A percentile compares a stretch with the other conserved stretches of the same genome.
Evolutionary conservation across 2,797 vertebrate species (phyloP).

Genomic region (Rhynchotus rufescens): DNA sequence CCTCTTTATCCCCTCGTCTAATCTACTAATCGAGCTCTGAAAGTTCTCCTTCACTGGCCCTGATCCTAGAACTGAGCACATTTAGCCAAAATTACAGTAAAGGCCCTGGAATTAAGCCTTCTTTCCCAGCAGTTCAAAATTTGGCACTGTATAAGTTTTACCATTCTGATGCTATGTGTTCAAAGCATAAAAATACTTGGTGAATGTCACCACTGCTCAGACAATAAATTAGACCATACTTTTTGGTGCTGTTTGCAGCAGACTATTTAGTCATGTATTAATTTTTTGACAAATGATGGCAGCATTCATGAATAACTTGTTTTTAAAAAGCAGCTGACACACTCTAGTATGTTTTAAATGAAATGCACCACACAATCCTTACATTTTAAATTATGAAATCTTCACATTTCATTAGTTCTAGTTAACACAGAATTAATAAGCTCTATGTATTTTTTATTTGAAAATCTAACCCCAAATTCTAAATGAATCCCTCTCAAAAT

Average conservation of each 20-base stretch:
- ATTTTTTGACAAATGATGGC: not conserved
- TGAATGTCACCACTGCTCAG: not conserved
- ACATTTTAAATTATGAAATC: not conserved
- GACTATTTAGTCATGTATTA: not conserved
- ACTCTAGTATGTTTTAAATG: not conserved
- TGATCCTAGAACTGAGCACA: not conserved
- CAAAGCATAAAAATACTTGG: not conserved
- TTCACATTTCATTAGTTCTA: not conserved
- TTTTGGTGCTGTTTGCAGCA: not conserved
- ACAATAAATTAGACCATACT: not conserved
- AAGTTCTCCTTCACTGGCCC: not conserved
- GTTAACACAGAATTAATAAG: not conserved
- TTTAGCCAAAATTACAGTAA: constrained; percentile 21
- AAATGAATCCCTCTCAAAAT: not conserved
- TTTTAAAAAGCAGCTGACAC: not conserved
- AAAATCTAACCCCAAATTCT: not conserved
- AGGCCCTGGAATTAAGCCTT: not conserved
- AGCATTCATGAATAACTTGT: not conserved
- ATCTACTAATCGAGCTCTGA: not conserved
- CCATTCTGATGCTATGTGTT: not conserved
- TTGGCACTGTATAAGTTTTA: not conserved
- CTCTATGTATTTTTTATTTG: not conserved
- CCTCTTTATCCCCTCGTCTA: not conserved
- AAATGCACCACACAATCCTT: not conserved
- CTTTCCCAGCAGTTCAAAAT: constrained; percentile 3